Evolutionary conservation across 2,797 vertebrate genomes (phyloP), one percentile per base, ranked within the genome.

Genomic region (Gymnocypris eckloni): DNA sequence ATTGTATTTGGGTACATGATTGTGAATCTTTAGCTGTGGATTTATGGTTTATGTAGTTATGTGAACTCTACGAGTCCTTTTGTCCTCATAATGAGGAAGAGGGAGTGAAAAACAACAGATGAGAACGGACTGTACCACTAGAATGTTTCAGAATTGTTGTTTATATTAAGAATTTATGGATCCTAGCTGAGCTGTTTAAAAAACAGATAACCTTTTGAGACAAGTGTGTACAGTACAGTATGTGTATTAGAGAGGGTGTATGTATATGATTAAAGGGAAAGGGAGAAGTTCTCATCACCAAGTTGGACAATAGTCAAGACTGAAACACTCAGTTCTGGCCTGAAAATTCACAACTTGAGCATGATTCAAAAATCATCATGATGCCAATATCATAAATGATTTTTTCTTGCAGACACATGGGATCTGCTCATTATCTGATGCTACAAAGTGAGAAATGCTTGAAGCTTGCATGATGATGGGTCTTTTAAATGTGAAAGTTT

Each of bases 271-370:
- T 67, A 28, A 64, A 10, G n/a, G 33, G 52, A 61, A 48, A 59
- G 22, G 4, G 37, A 64, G 10, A 72, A 18, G 54, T 82, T 70
- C 43, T 33, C 18, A 76, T 67, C 79, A 48, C 75, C 25, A 70
- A 39, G 37, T 56, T 64, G 28, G 28, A 25, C 37, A 25, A 33
- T 18, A 16, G 83, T 71, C 75, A 83, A 85, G 33, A 56, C 50
- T 79, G 48, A 78, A 73, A 79, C 56, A 70, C 18, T 78, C 69
- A 71, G 48, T 54, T 12, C 81, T 52, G 81, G 61, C 39, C 50
- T 54, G 45, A 25, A 76, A 18, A 66, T 76, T 69, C 13, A 20
- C 66, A 87, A 85, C 73, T 85, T 25, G 80, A 86, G 83, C 86
- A 64, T 83, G 83, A 86, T 85, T 50, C 56, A 75, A 56, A 78